Evolutionary conservation across 1,140 invertebrate genomes (phyloP), one percentile per base, ranked within the genome.

Genomic region (Rhopalosiphum maidis): DNA sequence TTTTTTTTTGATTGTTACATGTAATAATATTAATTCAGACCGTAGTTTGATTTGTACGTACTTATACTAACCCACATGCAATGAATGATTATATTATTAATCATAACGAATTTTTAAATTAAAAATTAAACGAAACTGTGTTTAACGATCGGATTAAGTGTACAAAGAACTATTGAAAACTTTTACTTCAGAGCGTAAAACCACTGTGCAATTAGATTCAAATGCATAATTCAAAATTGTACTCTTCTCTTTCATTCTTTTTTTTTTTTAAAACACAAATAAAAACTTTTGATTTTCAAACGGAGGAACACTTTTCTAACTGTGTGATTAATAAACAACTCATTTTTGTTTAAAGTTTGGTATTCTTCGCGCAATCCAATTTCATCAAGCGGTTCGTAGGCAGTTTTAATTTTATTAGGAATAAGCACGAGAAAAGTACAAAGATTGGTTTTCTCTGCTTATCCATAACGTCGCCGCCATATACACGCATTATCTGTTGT

Each of bases 241-340:
- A 77, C 37, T 86, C 30, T 46, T 46, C 41, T 86, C 41, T 86
- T 30, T 46, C 43, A 25, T 46, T 86, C 25, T 46, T 30, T 25
- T 86, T 86, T 30, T n/a, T 86, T 86, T 46, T 86, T 86, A 48
- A 11, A 86, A 46, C 43, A 18, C 85, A 86, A 86, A 46, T 86
- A 86, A 46, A 46, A 86, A 86, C 25, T 86, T 86, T 86, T 15
- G 18, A 46, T 86, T 86, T 46, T 30, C 85, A 86, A 86, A 86
- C 30, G 3, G 0, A n/a, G 60, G 85, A 46, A 11, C 85, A 11
- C 37, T 46, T 30, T 46, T 86, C 25, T 46, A 30, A 48, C 85
- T 15, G 41, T 25, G 37, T 43, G 85, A 86, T 86, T n/a, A 46
- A 86, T 86, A 86, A 46, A 46, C 25, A 86, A 86, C 85, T 46